These are phyloP conservation scores for Collichthys lucidus DNA, from an alignment of 2,113 vertebrate genomes.

Conservation along the genomic window DNA sequence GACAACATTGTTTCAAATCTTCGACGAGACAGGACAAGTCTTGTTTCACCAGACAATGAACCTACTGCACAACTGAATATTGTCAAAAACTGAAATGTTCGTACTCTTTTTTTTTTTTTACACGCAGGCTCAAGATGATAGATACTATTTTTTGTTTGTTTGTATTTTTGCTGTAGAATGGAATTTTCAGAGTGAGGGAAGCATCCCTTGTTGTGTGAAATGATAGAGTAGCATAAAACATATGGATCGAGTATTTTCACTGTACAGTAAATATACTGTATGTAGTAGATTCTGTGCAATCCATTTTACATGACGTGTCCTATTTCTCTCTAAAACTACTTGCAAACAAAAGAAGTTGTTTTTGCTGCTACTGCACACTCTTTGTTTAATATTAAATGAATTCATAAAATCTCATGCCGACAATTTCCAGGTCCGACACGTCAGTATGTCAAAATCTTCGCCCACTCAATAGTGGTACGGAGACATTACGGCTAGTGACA, in stretches of 20 bases:
- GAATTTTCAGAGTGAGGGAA: slow-evolving; percentile 4
- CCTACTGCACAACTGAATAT: neutral
- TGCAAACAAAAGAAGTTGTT: slow-evolving; percentile 11
- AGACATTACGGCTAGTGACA: neutral
- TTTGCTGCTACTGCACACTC: neutral
- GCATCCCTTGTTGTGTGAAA: neutral
- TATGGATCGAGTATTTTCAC: neutral
- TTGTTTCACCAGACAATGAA: neutral
- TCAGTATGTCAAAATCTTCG: slow-evolving; percentile 13
- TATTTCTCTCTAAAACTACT: neutral
- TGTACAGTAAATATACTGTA: neutral
- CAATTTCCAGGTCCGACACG: neutral
- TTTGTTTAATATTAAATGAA: slow-evolving; percentile 22
- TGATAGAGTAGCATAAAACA: neutral
- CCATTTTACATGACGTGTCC: neutral
- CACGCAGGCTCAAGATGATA: neutral
- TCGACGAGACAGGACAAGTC: neutral
- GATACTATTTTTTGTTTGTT: neutral
- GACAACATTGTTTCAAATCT: neutral
- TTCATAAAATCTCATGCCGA: slow-evolving; percentile 3
- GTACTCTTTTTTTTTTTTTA: slow-evolving; percentile 11
- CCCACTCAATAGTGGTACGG: neutral
- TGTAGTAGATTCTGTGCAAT: neutral
- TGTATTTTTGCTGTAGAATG: neutral
- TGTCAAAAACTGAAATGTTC: slow-evolving; percentile 2